phyloP scores from a whole-genome alignment of 2,888 invertebrate species.

The Conchocele bisecta region DNA sequence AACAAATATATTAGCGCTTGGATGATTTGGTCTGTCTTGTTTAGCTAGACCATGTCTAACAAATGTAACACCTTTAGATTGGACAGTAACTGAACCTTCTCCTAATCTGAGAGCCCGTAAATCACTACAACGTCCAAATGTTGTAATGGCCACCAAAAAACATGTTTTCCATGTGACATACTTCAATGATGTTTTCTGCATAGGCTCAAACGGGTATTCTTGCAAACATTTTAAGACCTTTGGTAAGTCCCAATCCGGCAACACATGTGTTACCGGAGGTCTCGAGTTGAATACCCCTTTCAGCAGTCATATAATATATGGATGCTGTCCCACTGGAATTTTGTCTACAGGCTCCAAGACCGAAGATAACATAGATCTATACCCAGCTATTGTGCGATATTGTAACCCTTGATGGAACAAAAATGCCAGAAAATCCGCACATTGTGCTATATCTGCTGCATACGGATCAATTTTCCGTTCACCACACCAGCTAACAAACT shows the following conservation, averaged over 20 bases:
- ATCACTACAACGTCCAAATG: not conserved
- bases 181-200: not conserved
- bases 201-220: constrained; percentile 11
- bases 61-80: not conserved
- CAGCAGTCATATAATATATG: constrained; percentile 15
- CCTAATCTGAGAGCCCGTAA: not conserved
- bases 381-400: constrained; percentile 8
- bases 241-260: constrained; percentile 32
- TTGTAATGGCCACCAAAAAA: not conserved
- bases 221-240: constrained; percentile 5
- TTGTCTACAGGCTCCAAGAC: constrained; percentile 7
- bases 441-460: constrained; percentile 30
- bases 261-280: constrained; percentile 15
- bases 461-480: constrained; percentile 39
- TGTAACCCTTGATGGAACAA: constrained; percentile 8
- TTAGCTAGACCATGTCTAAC: not conserved
- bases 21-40: not conserved
- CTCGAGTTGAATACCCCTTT: constrained; percentile 25
- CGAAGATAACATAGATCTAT: constrained; percentile 29
- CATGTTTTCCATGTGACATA: not conserved
- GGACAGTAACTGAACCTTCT: not conserved
- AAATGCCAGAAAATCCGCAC: constrained; percentile 33
- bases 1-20: too few relatives aligned
- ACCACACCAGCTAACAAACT: constrained; percentile 54
- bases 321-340: constrained; percentile 16